Conservation (phyloP, 2,797 vertebrate species). For the Fistularia tabacaria region DNA sequence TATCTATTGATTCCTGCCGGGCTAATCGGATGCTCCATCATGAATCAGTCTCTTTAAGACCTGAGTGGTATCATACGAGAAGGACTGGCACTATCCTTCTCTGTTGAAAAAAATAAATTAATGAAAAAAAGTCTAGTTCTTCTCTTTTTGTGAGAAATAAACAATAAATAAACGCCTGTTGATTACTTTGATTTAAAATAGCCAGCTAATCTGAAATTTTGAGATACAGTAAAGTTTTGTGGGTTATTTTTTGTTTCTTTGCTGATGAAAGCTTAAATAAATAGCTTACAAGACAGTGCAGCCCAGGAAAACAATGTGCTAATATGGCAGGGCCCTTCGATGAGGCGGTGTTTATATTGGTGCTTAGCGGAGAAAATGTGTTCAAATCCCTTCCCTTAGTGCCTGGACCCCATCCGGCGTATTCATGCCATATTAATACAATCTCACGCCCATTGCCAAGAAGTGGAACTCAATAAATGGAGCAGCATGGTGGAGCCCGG, state of each 20-base stretch:
- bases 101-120: too few species aligned
- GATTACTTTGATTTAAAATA: too few species aligned
- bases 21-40: too few species aligned
- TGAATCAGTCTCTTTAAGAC: too few species aligned
- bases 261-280: background rate
- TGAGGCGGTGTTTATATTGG: constrained; percentile 1
- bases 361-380: background rate
- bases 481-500: constrained; percentile 24
- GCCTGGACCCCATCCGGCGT: constrained; percentile 16
- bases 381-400: constrained; percentile 17
- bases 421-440: constrained; percentile 36
- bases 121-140: too few species aligned
- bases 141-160: too few species aligned
- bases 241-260: background rate
- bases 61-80: too few species aligned
- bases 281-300: background rate
- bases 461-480: constrained; percentile 54
- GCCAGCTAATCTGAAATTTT: too few species aligned
- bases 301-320: background rate
- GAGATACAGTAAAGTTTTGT: too few species aligned
- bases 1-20: too few species aligned
- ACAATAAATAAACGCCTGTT: too few species aligned
- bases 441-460: constrained; percentile 31
- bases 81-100: too few species aligned
- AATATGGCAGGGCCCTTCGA: background rate